Base-by-base conservation (phyloP, 2,888 invertebrate species). In the Latheticus oryzae region DNA sequence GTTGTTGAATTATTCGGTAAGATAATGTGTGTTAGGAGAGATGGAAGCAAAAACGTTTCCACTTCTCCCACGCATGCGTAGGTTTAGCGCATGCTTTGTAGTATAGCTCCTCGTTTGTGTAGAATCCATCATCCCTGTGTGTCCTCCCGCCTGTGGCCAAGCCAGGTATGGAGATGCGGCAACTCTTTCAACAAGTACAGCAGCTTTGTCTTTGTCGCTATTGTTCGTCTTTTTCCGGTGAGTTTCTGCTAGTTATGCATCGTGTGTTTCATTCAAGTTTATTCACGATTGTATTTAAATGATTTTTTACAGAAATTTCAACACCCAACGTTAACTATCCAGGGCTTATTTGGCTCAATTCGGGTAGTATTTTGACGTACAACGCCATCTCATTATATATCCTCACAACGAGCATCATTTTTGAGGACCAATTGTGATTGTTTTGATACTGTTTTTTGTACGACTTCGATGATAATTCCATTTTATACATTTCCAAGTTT, bases 71-170 rank as follows among this genome's bases (percentile, higher is more conserved):
- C n/a, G n/a, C n/a, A n/a, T n/a, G n/a, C n/a, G n/a, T n/a, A n/a
- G n/a, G 24, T 24, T 3, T 24, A 11, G 21, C n/a, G 38, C 38
- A 38, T 38, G 38, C 11, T 13, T 32, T 8, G 40, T 40, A 28
- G 28, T 11, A 24, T 40, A 40, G 40, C 28, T 3, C 38, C 38
- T 21, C 24, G 13, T 30, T 15, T 51, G 69, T 82, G 77, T 87
- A 91, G 92, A 95, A 84, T 90, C 93, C 45, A 89, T 93, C 72
- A 91, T 93, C 68, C 94, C 95, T 67, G 91, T 95, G 70, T 95
- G 95, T 75, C 95, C 95, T 69, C 95, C 95, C 62, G 95, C 95
- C 72, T 95, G 95, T 79, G 90, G 88, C 4, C 86, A 87, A 72
- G 82, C 86, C 50, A 79, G 84, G 38, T 88, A 85, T 72, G 83